These are phyloP conservation scores for Zoanthus solanderi DNA, from an alignment of 92 coral and sea anemone genomes.

Conservation along the genomic window DNA sequence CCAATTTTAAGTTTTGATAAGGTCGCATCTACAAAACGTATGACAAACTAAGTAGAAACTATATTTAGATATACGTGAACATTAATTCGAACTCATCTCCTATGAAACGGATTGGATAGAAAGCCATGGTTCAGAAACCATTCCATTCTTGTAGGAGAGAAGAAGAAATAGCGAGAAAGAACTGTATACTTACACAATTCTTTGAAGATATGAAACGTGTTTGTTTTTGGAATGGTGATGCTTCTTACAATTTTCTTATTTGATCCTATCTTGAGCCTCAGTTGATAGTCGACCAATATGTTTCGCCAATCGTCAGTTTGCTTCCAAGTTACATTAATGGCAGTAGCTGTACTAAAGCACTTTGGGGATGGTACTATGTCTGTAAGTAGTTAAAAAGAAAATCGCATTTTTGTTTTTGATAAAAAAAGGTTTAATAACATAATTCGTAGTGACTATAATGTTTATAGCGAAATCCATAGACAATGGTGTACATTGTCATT, in stretches of 20 bases:
- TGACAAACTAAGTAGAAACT: too few relatives aligned
- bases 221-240: not conserved
- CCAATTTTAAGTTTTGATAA: too few relatives aligned
- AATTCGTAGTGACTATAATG: too few relatives aligned
- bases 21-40: too few relatives aligned
- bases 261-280: constrained; percentile 20
- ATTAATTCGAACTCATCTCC: not conserved
- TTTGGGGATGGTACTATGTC: not conserved
- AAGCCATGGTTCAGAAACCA: too few relatives aligned
- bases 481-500: too few relatives aligned
- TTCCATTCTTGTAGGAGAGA: too few relatives aligned
- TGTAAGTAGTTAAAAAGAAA: not conserved
- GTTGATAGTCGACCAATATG: constrained; percentile 15
- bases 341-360: constrained; percentile 17
- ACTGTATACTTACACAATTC: constrained; percentile 16
- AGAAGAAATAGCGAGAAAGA: not conserved
- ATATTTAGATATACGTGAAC: too few relatives aligned
- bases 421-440: too few relatives aligned
- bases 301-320: not conserved
- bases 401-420: not conserved
- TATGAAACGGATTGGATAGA: too few relatives aligned
- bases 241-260: not conserved
- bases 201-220: not conserved
- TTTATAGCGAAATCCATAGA: too few relatives aligned
- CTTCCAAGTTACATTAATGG: constrained; percentile 25